Conservation (phyloP, 2,113 vertebrate genomes). For the Solea senegalensis region DNA sequence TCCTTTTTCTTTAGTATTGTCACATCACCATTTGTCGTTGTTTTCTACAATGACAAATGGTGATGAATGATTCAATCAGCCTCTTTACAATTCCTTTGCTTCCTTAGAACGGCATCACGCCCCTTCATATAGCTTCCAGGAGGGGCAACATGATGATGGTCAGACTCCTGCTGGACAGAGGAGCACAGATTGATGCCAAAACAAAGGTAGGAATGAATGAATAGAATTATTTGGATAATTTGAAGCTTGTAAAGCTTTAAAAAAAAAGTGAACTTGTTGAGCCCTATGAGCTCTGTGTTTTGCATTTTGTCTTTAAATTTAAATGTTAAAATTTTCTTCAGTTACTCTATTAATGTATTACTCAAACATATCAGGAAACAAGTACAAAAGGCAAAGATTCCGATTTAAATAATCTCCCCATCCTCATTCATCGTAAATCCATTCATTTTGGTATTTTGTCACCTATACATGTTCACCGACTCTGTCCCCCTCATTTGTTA, state of each 20-base stretch:
- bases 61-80: not conserved
- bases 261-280: too few relatives aligned
- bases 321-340: too few relatives aligned
- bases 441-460: not conserved
- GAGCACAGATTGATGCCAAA: constrained; percentile 93
- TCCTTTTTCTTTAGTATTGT: not conserved
- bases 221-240: too few relatives aligned
- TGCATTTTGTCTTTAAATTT: too few relatives aligned
- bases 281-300: too few relatives aligned
- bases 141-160: constrained; percentile 98
- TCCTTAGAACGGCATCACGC: constrained; percentile 94
- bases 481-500: not conserved
- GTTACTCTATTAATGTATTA: too few relatives aligned
- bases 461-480: not conserved
- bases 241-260: too few relatives aligned
- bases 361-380: too few relatives aligned
- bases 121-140: constrained; percentile 94
- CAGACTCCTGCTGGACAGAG: constrained; percentile 93
- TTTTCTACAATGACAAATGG: not conserved
- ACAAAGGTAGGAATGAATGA: constrained; percentile 86
- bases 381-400: too few relatives aligned
- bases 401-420: too few relatives aligned
- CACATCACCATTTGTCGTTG: too few relatives aligned
- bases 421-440: too few relatives aligned
- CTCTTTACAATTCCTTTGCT: not conserved